These are phyloP conservation scores for Cephus pulcher DNA, from an alignment of 2,888 invertebrate genomes.

Conservation along the genomic window DNA sequence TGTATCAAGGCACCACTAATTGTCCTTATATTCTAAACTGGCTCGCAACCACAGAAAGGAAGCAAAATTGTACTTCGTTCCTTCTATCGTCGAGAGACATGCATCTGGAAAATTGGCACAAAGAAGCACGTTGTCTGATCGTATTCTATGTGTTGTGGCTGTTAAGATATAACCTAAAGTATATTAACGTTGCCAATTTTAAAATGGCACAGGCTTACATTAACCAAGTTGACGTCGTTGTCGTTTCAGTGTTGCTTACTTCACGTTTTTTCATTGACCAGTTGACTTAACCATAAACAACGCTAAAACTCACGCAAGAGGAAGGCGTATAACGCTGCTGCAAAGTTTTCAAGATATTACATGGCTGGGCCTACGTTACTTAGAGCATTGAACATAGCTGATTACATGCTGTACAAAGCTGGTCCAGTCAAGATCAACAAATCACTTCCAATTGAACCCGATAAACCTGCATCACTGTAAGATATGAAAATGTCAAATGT, in stretches of 20 bases:
- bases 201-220: not conserved
- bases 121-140: conserved; percentile 31
- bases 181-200: not conserved
- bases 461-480: not conserved
- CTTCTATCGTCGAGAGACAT: conserved; percentile 25
- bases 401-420: not conserved
- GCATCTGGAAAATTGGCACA: not conserved
- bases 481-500: not conserved
- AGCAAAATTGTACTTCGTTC: conserved; percentile 6
- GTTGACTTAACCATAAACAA: not conserved
- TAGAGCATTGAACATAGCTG: not conserved
- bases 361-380: not conserved
- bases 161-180: not conserved
- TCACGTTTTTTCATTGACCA: conserved; percentile 19
- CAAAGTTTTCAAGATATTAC: not conserved
- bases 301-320: not conserved
- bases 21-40: not conserved
- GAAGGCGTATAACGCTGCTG: not conserved
- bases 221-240: not conserved
- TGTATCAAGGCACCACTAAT: not conserved
- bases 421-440: not conserved
- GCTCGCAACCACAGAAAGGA: not conserved
- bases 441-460: too few relatives aligned
- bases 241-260: conserved; percentile 33
- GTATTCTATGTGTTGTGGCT: conserved; percentile 11